Evolutionary conservation across 2,888 invertebrate genomes (phyloP).

Genomic region (Baronia brevicornis): DNA sequence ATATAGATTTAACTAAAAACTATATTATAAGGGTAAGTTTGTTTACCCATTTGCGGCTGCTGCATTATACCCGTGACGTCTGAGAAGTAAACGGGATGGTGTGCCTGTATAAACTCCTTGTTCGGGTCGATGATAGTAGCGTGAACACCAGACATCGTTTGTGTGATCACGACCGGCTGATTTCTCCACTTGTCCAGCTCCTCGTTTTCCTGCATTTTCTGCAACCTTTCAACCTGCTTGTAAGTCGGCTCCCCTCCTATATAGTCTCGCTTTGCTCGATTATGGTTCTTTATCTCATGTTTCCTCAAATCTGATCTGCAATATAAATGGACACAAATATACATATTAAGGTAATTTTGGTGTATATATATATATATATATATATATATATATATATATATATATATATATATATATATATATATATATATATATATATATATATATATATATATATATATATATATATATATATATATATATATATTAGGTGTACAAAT

Average conservation of each 20-base stretch:
- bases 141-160: slow-evolving; percentile 33
- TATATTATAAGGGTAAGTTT: background rate
- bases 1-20: background rate
- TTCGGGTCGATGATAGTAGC: slow-evolving; percentile 46
- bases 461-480: too few species aligned
- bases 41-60: slow-evolving; percentile 46
- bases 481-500: too few species aligned
- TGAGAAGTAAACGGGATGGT: slow-evolving; percentile 50
- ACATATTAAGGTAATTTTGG: too few species aligned
- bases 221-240: slow-evolving; percentile 58
- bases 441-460: too few species aligned
- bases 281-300: slow-evolving; percentile 63
- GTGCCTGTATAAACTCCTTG: slow-evolving; percentile 40
- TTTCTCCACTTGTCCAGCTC: slow-evolving; percentile 32
- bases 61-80: slow-evolving; percentile 49
- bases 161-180: slow-evolving; percentile 28
- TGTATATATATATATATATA: too few species aligned
- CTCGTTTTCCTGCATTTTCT: slow-evolving; percentile 37
- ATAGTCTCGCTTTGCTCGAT: slow-evolving; percentile 63
- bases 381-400: too few species aligned
- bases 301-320: slow-evolving; percentile 63
- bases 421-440: too few species aligned
- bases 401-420: too few species aligned
- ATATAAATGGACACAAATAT: too few species aligned
- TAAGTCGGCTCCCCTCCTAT: slow-evolving; percentile 65